Evolutionary conservation across 2,888 invertebrate genomes (phyloP), one percentile per base, ranked within the genome.

Genomic region (Dorcus hopei): DNA sequence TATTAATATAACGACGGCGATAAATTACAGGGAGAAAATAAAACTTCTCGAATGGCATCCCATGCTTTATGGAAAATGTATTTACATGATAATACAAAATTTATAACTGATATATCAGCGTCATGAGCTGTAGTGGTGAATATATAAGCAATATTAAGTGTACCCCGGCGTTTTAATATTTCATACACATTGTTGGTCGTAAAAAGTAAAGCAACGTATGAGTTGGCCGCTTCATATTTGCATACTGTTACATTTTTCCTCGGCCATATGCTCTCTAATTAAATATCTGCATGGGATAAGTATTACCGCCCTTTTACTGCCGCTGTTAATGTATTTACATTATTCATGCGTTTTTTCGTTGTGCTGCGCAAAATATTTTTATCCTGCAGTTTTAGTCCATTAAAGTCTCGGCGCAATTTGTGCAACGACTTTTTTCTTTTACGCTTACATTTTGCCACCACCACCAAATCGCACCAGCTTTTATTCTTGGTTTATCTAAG

Each of bases 141-240:
- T 45, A 45, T 45, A 45, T 45, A 45, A 45, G 45, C 45, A 19
- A 16, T 45, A 45, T 45, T 45, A 45, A 45, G 45, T 45, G 45
- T 16, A 19, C 23, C 16, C 14, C 3, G 45, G 8, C 45, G 45
- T 45, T 45, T 45, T 45, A 45, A 45, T 45, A 45, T 45, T 45
- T 45, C 45, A 45, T 45, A 11, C 45, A 45, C 45, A 45, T 19
- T 45, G 45, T 19, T 7, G 45, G 9, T 7, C 45, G 16, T 45
- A 45, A 45, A 33, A 45, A 45, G 16, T 45, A 11, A 45, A 45
- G 45, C 23, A 43, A 43, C 9, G 14, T 43, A 43, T n/a, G 7
- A 43, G n/a, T 19, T 23, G 5, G 45, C 45, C 14, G 16, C 19
- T 11, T 19, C 19, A 19, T 45, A 19, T 14, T 41, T 41, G 41